These are phyloP conservation scores for Ascaphus truei DNA, from an alignment of 2,113 vertebrate species.

Conservation along the genomic window DNA sequence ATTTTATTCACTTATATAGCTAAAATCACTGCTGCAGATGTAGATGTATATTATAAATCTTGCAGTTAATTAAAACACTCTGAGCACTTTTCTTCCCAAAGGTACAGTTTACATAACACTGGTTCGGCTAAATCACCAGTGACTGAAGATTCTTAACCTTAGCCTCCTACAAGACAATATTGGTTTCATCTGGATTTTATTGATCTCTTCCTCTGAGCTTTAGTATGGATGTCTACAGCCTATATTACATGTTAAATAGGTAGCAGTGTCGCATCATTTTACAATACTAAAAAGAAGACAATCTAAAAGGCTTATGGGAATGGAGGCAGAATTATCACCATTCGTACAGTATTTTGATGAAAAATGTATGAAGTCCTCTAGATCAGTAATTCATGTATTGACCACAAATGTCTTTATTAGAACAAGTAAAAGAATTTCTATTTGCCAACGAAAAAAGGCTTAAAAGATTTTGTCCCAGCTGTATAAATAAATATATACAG, in stretches of 20 bases:
- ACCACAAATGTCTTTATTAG: conserved; percentile 29
- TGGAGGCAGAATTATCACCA: conserved; percentile 23
- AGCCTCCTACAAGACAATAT: conserved; percentile 7
- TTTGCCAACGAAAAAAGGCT: conserved; percentile 20
- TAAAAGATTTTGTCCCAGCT: conserved; percentile 26
- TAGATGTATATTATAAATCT: no score
- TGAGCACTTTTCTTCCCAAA: background rate
- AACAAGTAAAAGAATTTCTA: conserved; percentile 4
- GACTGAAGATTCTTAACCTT: conserved; percentile 10
- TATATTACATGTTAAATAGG: conserved; percentile 6
- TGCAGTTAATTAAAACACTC: no score
- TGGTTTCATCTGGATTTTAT: conserved; percentile 34
- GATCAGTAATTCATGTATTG: conserved; percentile 28
- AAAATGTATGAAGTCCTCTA: conserved; percentile 17
- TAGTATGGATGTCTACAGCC: conserved; percentile 1
- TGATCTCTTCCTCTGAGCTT: conserved; percentile 24
- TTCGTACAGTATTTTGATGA: background rate
- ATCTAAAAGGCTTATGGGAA: conserved; percentile 11
- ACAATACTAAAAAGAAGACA: background rate
- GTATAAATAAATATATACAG: conserved; percentile 31
- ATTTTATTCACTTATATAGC: no score
- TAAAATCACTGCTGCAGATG: no score
- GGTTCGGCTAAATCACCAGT: background rate
- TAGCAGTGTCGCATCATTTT: conserved; percentile 2
- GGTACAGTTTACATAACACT: background rate